Conservation (phyloP, 2,113 vertebrate genomes). For the Acrocephalus arundinaceus region DNA sequence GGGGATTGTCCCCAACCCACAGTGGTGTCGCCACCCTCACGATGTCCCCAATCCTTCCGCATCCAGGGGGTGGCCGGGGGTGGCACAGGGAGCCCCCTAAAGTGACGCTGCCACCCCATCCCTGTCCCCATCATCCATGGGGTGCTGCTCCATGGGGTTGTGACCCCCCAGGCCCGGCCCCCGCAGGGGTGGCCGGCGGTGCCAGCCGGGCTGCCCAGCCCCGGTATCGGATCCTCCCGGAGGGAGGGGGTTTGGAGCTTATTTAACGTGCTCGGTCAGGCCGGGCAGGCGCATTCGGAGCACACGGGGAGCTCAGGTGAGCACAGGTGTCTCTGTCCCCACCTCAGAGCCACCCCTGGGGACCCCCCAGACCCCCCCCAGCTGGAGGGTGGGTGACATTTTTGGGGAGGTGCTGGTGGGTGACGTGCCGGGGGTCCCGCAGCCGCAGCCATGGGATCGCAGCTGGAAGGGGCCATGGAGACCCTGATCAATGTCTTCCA, state of each 20-base stretch:
- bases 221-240: conserved; percentile 50
- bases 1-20: too few relatives aligned
- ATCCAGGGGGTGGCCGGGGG: too few relatives aligned
- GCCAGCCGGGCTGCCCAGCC: conserved; percentile 25
- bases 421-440: not conserved
- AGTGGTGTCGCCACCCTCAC: too few relatives aligned
- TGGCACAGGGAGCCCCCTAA: not conserved
- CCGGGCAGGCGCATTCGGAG: not conserved
- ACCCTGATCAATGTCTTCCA: conserved; percentile 87
- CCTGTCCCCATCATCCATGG: too few relatives aligned
- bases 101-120: not conserved
- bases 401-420: not conserved
- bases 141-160: not conserved
- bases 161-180: not conserved
- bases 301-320: conserved; percentile 10
- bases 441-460: conserved; percentile 72
- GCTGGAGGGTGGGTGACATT: not conserved
- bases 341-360: not conserved
- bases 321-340: not conserved
- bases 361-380: not conserved
- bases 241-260: conserved; percentile 48
- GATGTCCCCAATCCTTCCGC: too few relatives aligned
- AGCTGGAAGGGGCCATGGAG: conserved; percentile 83
- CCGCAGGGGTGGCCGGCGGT: not conserved
- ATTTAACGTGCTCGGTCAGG: conserved; percentile 10